These are phyloP conservation scores for Limenitis camilla DNA, from an alignment of 2,888 invertebrate species.

Conservation along the genomic window DNA sequence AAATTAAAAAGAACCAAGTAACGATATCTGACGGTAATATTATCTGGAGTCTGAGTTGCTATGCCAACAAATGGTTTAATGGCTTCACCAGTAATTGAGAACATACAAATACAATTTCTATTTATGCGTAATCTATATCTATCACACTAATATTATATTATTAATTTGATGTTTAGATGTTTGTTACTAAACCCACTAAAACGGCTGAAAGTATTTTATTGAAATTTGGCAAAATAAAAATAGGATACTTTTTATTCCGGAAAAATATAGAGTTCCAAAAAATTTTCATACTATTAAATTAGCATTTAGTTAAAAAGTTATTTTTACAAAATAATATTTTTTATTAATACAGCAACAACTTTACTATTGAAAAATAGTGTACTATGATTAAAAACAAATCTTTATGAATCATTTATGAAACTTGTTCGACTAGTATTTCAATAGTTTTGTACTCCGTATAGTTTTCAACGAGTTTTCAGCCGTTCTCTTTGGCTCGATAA, in stretches of 20 bases:
- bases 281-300: too few species aligned
- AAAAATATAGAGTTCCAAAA: too few species aligned
- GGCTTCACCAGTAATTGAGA: constrained; percentile 54
- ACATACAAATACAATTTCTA: constrained; percentile 50
- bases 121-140: too few species aligned
- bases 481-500: neutral
- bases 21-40: constrained; percentile 39
- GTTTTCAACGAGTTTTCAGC: neutral
- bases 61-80: constrained; percentile 66
- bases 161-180: too few species aligned
- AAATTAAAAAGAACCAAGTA: too few species aligned
- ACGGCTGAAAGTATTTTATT: too few species aligned
- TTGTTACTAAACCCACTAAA: too few species aligned
- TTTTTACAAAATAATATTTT: neutral
- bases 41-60: constrained; percentile 58
- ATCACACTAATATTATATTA: too few species aligned
- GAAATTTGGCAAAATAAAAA: too few species aligned
- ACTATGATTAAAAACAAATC: neutral
- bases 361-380: neutral
- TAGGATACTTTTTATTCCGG: too few species aligned
- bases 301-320: too few species aligned
- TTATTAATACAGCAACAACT: neutral
- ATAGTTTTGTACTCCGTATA: neutral
- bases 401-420: neutral
- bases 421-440: neutral